Evolutionary conservation across 30 jellyfish, hydroid and myxozoan species (phyloP).

Genomic region (Morbakka virulenta): DNA sequence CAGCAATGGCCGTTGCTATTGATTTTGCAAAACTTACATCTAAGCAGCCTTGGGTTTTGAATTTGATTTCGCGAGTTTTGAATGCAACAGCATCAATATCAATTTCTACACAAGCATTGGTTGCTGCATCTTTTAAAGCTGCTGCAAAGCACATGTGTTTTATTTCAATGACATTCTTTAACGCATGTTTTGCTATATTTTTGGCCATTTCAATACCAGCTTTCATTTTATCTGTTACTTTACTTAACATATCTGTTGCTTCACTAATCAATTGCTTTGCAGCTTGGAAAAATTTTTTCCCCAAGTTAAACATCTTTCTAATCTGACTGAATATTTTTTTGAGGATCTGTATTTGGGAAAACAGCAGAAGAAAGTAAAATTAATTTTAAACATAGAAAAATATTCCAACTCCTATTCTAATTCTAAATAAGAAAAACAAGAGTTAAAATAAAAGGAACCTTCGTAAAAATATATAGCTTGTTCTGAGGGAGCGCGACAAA

Average conservation of each 20-base stretch:
- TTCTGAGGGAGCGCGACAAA: too few relatives aligned
- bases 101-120: slow-evolving; percentile 61
- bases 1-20: slow-evolving; percentile 56
- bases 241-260: slow-evolving; percentile 33
- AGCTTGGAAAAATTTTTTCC: slow-evolving; percentile 43
- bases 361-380: too few relatives aligned
- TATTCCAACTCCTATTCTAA: neutral
- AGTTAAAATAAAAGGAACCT: neutral
- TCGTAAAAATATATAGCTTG: too few relatives aligned
- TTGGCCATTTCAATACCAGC: slow-evolving; percentile 75
- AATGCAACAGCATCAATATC: slow-evolving; percentile 41
- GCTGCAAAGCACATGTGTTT: slow-evolving; percentile 67
- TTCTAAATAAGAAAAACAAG: neutral
- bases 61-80: slow-evolving; percentile 25
- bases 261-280: slow-evolving; percentile 35
- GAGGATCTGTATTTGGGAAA: slow-evolving; percentile 42
- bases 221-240: slow-evolving; percentile 26
- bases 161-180: slow-evolving; percentile 46
- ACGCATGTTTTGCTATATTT: slow-evolving; percentile 51
- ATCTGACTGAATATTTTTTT: slow-evolving; percentile 25
- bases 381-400: neutral
- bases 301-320: slow-evolving; percentile 52
- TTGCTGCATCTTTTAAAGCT: slow-evolving; percentile 57
- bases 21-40: slow-evolving; percentile 62
- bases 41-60: slow-evolving; percentile 56